Base-by-base conservation (phyloP, 2,113 vertebrate genomes). In the Thalassarche chlororhynchos region DNA sequence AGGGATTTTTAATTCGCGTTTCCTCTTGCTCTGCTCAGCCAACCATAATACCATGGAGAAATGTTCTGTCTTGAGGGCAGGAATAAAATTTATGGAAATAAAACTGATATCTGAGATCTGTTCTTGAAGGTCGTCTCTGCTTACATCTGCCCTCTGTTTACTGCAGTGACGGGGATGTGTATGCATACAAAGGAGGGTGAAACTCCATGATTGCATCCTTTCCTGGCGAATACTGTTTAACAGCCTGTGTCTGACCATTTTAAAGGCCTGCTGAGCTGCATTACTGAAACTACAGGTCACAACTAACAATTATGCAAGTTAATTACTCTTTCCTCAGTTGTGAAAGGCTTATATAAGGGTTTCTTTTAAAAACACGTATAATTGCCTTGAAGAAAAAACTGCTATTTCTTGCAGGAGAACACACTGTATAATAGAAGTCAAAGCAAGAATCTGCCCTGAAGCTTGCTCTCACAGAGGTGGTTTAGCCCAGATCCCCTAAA, bases 311-410 rank as follows among this genome's bases (percentile, higher is more conserved):
- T 97, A 94, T 19, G 70, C 84, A 74, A 91, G 89, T 85, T 97
- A 96, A 96, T 97, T 93, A 91, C 75, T 88, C 84, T 77, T 93
- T 93, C 60, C 58, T 96, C 42, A 49, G 1, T 90, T 83, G 62
- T 75, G 81, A 93, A 89, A 58, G 89, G 66, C 91, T 96, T 96
- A 95, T 75, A 31, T 96, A 97, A 97, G 74, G 51, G 26, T 87
- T 96, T 92, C 51, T 78, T 89, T 97, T 95, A 47, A 81, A 95
- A 95, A 95, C 31, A 57, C 51, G 54, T 93, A 38, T 94, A 87
- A 92, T 94, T 96, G 78, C 84, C 89, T 93, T 62, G 62, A 88
- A 96, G 91, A 87, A 87, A 94, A 92, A 83, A 12, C 26, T 70
- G 25, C 86, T 88, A 5, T 93, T 96, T 52, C 66, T 94, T 95